These are phyloP conservation scores for Gobio gobio DNA, from an alignment of 2,113 vertebrate species.

Conservation along the genomic window DNA sequence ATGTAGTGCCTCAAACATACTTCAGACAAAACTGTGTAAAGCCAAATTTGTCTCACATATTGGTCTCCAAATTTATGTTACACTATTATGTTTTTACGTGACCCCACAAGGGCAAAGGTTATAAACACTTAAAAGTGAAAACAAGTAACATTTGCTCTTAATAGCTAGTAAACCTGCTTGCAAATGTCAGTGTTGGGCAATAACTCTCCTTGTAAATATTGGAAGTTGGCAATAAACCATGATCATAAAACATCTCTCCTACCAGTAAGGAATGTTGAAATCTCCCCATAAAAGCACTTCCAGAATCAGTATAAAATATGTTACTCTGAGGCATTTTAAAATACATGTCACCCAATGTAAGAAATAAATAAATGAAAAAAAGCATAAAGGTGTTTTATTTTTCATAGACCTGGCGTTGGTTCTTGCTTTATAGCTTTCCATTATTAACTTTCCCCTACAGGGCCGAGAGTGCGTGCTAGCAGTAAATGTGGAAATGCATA, in stretches of 20 bases:
- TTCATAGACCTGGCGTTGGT: constrained; percentile 7
- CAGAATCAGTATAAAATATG: constrained; percentile 2
- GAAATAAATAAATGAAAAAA: background rate
- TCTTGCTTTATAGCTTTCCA: constrained; percentile 46
- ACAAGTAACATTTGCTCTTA: constrained; percentile 37
- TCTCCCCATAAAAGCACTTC: background rate
- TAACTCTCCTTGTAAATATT: constrained; percentile 39
- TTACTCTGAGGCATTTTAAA: constrained; percentile 21
- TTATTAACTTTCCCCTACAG: constrained; percentile 51
- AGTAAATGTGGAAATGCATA: constrained; percentile 55
- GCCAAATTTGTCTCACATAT: background rate
- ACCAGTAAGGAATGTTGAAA: background rate
- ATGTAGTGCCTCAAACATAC: background rate
- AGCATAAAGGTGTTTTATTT: constrained; percentile 19
- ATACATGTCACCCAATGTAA: constrained; percentile 19
- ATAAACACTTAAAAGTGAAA: constrained; percentile 40
- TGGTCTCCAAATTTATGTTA: background rate
- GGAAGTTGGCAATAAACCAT: background rate
- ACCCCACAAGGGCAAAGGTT: constrained; percentile 8
- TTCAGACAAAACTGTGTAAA: background rate
- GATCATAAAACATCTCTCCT: background rate
- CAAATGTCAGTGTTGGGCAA: constrained; percentile 35
- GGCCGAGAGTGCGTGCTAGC: constrained; percentile 18
- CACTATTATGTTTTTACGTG: background rate
- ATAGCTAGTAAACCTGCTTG: constrained; percentile 26